These are phyloP conservation scores for Pocota personata DNA, from an alignment of 2,888 invertebrate species.

Conservation along the genomic window DNA sequence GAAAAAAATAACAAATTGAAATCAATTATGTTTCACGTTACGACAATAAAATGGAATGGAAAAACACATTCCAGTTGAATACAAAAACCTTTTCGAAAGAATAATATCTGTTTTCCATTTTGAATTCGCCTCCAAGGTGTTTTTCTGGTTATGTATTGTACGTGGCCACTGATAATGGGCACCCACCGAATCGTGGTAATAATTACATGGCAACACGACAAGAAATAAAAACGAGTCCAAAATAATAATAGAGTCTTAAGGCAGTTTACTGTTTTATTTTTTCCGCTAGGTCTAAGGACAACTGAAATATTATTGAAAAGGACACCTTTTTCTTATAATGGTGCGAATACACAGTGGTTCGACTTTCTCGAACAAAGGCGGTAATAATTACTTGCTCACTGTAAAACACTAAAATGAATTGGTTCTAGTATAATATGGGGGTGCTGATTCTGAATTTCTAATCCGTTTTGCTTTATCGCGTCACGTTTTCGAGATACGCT, in stretches of 20 bases:
- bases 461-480: too few species aligned
- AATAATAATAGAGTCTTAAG: background rate
- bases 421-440: too few species aligned
- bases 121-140: background rate
- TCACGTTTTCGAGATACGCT: too few species aligned
- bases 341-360: too few species aligned
- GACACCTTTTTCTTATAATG: background rate
- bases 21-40: background rate
- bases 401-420: too few species aligned
- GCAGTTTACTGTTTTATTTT: background rate
- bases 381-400: too few species aligned
- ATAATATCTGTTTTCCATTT: background rate
- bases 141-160: background rate
- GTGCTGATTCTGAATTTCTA: too few species aligned
- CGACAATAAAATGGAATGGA: background rate
- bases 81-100: background rate
- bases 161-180: background rate
- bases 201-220: background rate
- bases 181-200: background rate
- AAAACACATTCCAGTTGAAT: background rate
- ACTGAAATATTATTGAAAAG: background rate
- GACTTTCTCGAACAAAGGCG: too few species aligned
- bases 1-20: background rate
- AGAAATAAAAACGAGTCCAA: background rate
- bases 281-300: constrained; percentile 2